Evolutionary conservation across 1,140 invertebrate species (phyloP).

Genomic region (Heliconius himera): DNA sequence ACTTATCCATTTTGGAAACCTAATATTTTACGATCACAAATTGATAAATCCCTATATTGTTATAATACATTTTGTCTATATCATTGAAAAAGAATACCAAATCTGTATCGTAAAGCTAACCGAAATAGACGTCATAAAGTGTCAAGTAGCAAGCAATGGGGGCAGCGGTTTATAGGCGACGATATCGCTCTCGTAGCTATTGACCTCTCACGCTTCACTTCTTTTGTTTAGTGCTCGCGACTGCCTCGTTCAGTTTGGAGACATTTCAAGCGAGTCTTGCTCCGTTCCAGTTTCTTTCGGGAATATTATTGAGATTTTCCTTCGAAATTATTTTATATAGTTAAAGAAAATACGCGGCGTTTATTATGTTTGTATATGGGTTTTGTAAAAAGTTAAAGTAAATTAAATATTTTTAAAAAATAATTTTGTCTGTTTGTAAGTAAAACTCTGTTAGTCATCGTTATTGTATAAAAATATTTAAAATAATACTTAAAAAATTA

Average conservation of each 20-base stretch:
- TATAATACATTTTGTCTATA: not conserved
- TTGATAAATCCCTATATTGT: not conserved
- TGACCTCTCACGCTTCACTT: slow-evolving; percentile 28
- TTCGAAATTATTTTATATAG: not conserved
- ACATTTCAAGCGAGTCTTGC: slow-evolving; percentile 1
- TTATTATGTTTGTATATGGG: too few relatives aligned
- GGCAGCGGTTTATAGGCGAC: slow-evolving; percentile 30
- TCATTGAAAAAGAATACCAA: slow-evolving; percentile 2
- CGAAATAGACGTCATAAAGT: slow-evolving; percentile 48
- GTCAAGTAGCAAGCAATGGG: slow-evolving; percentile 48
- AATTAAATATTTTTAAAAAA: too few relatives aligned
- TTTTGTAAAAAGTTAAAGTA: too few relatives aligned
- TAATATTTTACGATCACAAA: not conserved
- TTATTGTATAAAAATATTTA: too few relatives aligned
- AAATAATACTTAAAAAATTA: too few relatives aligned
- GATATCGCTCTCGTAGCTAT: slow-evolving; percentile 28
- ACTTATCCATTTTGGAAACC: not conserved
- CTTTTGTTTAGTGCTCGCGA: slow-evolving; percentile 29
- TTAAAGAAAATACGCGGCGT: too few relatives aligned
- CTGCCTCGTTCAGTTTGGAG: slow-evolving; percentile 5
- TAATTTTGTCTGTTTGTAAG: too few relatives aligned
- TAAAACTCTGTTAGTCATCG: too few relatives aligned
- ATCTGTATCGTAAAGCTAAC: slow-evolving; percentile 45
- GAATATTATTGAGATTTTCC: not conserved
- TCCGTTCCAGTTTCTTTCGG: not conserved